Conservation (phyloP, 2,797 vertebrate species). For the Myiotriccus ornatus region DNA sequence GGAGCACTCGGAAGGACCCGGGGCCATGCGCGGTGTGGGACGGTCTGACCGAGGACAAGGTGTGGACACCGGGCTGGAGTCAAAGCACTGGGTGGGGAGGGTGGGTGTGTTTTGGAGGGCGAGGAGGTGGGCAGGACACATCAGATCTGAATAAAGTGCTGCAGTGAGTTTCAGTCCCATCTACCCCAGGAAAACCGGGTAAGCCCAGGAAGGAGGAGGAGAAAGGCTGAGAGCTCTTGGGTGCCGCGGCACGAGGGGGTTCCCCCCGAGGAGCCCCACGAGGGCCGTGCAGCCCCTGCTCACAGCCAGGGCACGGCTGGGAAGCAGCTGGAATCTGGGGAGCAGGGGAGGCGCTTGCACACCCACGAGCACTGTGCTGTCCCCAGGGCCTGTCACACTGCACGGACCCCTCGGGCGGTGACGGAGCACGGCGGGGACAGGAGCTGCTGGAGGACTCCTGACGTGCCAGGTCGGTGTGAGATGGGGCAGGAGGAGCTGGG, state of each 20-base stretch:
- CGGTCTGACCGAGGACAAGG: background rate
- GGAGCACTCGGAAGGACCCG: background rate
- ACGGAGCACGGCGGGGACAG: background rate
- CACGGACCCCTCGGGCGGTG: background rate
- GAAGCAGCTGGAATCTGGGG: background rate
- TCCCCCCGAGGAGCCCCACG: background rate
- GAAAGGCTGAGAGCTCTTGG: background rate
- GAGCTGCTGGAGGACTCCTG: accelerated
- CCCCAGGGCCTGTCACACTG: accelerated
- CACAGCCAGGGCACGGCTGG: accelerated
- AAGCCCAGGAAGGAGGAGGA: background rate
- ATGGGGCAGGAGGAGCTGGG: background rate
- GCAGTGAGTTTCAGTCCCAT: background rate
- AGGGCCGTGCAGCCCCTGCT: background rate
- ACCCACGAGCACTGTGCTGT: background rate
- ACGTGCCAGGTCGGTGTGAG: accelerated
- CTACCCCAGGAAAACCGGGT: background rate
- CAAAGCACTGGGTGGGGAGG: background rate
- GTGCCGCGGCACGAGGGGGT: background rate
- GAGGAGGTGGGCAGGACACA: background rate
- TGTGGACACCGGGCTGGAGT: background rate
- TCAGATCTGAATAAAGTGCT: background rate
- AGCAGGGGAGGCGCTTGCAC: background rate
- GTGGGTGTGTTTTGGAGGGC: background rate
- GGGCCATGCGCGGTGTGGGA: background rate